A percentile compares a stretch with the other conserved stretches of the same genome.
phyloP scores from a whole-genome alignment of 1,140 invertebrate species.

The Lucilia cuprina region DNA sequence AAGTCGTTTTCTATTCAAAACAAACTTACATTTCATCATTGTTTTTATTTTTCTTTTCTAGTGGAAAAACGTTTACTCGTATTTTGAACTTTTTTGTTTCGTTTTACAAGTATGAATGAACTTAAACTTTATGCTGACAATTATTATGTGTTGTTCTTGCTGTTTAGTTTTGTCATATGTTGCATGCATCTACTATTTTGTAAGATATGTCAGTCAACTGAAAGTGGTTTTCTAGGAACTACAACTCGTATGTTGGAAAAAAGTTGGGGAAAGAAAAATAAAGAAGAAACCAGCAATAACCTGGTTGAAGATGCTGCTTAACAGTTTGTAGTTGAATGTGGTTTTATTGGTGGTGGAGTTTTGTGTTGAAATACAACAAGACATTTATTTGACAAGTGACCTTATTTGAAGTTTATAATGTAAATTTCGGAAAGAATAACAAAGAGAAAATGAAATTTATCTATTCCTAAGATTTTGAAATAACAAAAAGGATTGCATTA shows the following conservation, averaged over 20 bases:
- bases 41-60: not conserved
- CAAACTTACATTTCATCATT: not conserved
- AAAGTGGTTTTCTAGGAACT: slow-evolving; percentile 7
- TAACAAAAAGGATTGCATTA: too few relatives aligned
- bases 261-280: too few relatives aligned
- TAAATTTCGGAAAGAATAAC: not conserved
- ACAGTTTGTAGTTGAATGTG: not conserved
- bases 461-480: too few relatives aligned
- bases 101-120: slow-evolving; percentile 4
- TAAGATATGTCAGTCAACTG: slow-evolving; percentile 6
- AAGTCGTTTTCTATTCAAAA: not conserved
- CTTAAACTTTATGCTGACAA: slow-evolving; percentile 13
- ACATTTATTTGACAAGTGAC: slow-evolving; percentile 33
- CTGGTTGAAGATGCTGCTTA: not conserved
- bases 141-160: slow-evolving; percentile 14
- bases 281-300: not conserved
- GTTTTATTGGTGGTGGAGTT: not conserved
- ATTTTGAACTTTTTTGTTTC: not conserved
- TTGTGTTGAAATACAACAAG: not conserved
- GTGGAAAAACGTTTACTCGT: too few relatives aligned
- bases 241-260: too few relatives aligned
- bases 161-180: not conserved
- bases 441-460: too few relatives aligned
- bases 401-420: slow-evolving; percentile 24
- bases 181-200: not conserved